Conservation (phyloP, 2,888 invertebrate genomes). For the Abscondita cerata region DNA sequence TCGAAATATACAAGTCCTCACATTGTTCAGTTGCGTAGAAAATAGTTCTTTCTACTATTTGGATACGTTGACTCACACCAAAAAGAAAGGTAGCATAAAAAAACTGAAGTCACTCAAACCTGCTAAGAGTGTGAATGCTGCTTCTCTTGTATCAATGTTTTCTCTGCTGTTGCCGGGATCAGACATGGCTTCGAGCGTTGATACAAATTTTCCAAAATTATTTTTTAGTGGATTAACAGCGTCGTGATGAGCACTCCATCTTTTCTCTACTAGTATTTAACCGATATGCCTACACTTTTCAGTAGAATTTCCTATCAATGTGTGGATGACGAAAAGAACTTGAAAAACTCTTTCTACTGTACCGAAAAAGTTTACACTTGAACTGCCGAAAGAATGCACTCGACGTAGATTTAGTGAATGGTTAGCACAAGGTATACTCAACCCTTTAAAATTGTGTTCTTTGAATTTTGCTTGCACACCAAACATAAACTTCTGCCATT, state of each 20-base stretch:
- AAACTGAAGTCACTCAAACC: not conserved
- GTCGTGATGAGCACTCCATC: constrained; percentile 1
- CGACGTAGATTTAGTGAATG: not conserved
- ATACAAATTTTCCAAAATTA: not conserved
- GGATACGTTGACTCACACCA: not conserved
- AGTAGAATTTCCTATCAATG: not conserved
- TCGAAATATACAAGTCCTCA: not conserved
- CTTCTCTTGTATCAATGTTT: not conserved
- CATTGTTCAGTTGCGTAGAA: not conserved
- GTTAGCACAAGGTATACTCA: not conserved
- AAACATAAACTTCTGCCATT: constrained; percentile 11
- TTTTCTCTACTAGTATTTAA: not conserved
- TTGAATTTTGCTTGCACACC: not conserved
- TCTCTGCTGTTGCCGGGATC: not conserved
- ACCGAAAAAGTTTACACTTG: not conserved
- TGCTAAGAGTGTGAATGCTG: not conserved
- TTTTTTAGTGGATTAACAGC: not conserved
- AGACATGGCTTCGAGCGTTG: not conserved
- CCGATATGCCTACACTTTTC: not conserved
- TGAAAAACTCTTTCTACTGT: not conserved
- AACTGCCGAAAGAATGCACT: not conserved
- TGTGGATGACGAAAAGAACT: not conserved
- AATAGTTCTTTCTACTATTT: not conserved
- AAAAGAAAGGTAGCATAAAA: not conserved
- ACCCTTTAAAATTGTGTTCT: not conserved